Conservation (phyloP, 2,797 vertebrate species). For the Rhodeus uyekii region DNA sequence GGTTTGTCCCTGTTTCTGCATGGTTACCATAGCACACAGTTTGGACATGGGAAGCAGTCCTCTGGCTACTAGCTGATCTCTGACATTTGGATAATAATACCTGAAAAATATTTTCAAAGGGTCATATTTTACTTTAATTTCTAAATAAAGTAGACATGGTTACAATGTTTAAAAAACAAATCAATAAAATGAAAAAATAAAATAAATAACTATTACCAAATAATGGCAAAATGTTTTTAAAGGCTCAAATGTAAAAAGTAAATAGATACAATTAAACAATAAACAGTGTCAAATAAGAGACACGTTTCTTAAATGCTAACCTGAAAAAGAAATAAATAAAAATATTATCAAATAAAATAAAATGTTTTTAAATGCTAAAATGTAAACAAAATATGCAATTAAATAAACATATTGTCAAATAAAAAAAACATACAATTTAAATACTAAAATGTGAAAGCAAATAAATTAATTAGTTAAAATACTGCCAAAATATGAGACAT, state of each 20-base stretch:
- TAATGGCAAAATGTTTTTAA: background rate
- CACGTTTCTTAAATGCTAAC: background rate
- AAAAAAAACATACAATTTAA: background rate
- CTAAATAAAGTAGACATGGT: background rate
- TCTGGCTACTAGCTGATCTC: constrained; percentile 92
- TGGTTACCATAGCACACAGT: constrained; percentile 91
- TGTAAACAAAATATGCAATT: background rate
- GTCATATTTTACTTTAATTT: background rate
- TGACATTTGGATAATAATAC: constrained; percentile 97
- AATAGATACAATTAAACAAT: background rate
- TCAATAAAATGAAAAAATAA: background rate
- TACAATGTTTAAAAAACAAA: too few species aligned
- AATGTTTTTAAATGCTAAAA: background rate
- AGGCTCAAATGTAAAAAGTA: background rate
- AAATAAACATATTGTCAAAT: background rate
- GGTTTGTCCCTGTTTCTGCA: constrained; percentile 80
- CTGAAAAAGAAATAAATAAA: background rate
- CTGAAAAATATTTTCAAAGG: constrained; percentile 64
- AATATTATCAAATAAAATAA: background rate
- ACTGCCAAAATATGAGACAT: background rate
- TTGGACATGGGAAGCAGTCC: constrained; percentile 89
- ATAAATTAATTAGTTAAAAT: background rate
- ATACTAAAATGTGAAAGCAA: background rate
- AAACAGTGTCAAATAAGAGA: background rate
- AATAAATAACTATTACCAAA: background rate